Evolutionary conservation across 2,888 invertebrate genomes (phyloP), one percentile per base, ranked within the genome.

Genomic region (Exephanes ischioxanthus): DNA sequence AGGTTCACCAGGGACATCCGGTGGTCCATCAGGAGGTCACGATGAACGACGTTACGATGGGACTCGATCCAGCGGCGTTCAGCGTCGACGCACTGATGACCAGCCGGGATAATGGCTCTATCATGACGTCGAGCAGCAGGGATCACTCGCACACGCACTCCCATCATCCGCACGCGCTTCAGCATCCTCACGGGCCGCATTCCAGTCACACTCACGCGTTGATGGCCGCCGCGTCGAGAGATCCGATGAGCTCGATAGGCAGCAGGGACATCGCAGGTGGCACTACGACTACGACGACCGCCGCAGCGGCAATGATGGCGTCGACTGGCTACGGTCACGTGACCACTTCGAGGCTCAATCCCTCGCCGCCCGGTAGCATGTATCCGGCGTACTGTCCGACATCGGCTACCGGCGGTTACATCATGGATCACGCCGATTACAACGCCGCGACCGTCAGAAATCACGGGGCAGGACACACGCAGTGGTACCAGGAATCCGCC

Each of bases 11-110:
- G 33, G 78, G 88, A 70, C 78, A 88, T 55, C 91, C 92, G 41
- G 92, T 90, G 7, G 90, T 90, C 0, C 91, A 91, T 37, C 92
- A 91, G 81, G 92, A 92, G 1, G 88, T 91, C 5, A 81, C 91
- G 11, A 92, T 93, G 30, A 92, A 92, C 75, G 94, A 94, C 11
- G 93, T 93, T 0, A 90, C 93, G 30, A 93, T 94, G 91, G 93
- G 91, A 0, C 93, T 90, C 87, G 95, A 93, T 75, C 92, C 94
- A 0, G 94, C 95, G 5, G 95, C 95, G 3, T 96, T 96, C 90
- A 95, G 95, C 90, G 96, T 96, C n/a, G 96, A 96, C 90, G 95
- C 95, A 76, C 92, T 96, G 86, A 96, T 96, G 95, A 95, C 95
- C 1, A 92, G 89, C 22, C 92, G 95, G 33, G 95, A 93, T 70